phyloP scores from a whole-genome alignment of 2,888 invertebrate genomes.

The Ligdia adustata region DNA sequence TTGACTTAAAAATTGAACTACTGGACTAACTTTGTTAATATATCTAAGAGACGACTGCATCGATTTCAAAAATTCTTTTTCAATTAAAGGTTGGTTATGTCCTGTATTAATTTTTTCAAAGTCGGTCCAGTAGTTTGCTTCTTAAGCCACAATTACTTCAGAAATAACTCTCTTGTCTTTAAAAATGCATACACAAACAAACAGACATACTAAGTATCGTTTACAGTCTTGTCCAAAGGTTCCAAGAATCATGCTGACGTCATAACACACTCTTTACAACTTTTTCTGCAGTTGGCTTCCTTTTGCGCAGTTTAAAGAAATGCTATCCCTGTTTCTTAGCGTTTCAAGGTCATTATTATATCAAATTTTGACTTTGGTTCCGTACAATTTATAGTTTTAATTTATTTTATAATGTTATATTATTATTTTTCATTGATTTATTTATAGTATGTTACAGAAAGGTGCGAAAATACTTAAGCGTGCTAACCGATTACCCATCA shows the following conservation, averaged over 20 bases:
- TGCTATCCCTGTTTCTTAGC: slow-evolving; percentile 24
- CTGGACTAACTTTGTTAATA: background rate
- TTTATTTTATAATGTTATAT: no score
- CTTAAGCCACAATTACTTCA: background rate
- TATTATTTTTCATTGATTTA: no score
- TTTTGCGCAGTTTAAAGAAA: slow-evolving; percentile 30
- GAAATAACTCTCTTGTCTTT: background rate
- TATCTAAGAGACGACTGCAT: no score
- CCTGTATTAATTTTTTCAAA: background rate
- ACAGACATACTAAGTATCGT: background rate
- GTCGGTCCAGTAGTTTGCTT: background rate
- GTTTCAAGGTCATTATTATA: slow-evolving; percentile 3
- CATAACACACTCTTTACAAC: slow-evolving; percentile 13
- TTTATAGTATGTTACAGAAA: no score
- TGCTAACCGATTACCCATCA: no score
- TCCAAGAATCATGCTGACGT: slow-evolving; percentile 21
- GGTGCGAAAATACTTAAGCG: no score
- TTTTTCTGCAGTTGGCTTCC: slow-evolving; percentile 11
- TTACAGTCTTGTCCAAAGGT: background rate
- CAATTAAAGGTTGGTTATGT: background rate
- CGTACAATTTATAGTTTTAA: no score
- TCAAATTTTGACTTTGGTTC: slow-evolving; percentile 23
- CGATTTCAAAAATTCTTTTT: background rate
- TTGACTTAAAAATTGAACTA: background rate
- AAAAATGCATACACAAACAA: background rate